Evolutionary conservation across 2,888 invertebrate genomes (phyloP).

Genomic region (Drosophila koepferae): DNA sequence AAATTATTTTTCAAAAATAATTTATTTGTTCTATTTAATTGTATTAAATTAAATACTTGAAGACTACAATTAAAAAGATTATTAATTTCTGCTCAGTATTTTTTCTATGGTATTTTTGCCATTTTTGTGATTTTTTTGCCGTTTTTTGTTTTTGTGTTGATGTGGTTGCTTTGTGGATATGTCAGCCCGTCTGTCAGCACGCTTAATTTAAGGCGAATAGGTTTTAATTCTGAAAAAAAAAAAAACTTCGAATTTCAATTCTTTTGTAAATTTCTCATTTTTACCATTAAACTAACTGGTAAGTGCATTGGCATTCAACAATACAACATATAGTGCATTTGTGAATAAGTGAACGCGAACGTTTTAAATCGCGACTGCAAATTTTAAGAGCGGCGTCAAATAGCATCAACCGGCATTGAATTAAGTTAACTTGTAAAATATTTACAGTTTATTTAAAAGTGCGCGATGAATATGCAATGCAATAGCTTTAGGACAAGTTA

Average conservation of each 20-base stretch:
- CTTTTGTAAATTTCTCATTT: background rate
- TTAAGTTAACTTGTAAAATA: background rate
- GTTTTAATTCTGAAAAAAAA: constrained; percentile 1
- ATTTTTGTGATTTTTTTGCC: constrained; percentile 15
- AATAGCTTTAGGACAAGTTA: background rate
- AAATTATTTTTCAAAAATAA: background rate
- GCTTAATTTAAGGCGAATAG: constrained; percentile 24
- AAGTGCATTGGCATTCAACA: constrained; percentile 1
- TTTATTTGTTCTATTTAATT: too few relatives aligned
- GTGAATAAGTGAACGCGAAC: background rate
- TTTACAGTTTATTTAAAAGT: constrained; percentile 1
- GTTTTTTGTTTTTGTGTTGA: constrained; percentile 19
- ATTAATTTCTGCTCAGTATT: background rate
- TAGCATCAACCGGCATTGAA: constrained; percentile 48
- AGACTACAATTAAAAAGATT: rapidly evolving
- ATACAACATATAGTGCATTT: background rate
- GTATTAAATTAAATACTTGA: too few relatives aligned
- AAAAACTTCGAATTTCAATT: background rate
- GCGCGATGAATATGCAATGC: background rate
- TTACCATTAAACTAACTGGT: constrained; percentile 13
- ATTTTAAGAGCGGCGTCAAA: constrained; percentile 9
- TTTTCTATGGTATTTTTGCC: constrained; percentile 9
- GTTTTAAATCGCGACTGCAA: background rate
- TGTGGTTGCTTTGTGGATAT: constrained; percentile 18
- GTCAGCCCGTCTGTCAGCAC: constrained; percentile 25